Evolutionary conservation across 2,113 vertebrate species (phyloP).

Genomic region (Cyrtonyx montezumae): DNA sequence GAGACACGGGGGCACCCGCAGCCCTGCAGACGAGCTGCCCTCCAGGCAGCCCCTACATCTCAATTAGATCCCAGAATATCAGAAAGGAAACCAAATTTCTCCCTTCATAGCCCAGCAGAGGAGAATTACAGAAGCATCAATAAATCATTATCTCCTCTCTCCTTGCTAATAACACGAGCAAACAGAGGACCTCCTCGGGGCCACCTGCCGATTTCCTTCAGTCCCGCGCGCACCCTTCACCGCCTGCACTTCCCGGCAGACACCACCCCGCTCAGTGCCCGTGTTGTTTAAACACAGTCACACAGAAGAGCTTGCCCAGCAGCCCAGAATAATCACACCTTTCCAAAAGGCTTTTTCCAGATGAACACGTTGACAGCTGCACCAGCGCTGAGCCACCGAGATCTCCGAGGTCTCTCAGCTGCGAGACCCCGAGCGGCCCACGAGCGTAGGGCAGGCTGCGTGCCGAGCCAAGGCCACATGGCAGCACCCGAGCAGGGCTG

Average conservation of each 20-base stretch:
- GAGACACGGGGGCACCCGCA: background rate
- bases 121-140: slow-evolving; percentile 51
- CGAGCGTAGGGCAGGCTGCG: background rate
- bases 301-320: slow-evolving; percentile 53
- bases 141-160: slow-evolving; percentile 47
- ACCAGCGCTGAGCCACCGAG: slow-evolving; percentile 20
- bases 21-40: background rate
- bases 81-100: background rate
- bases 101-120: background rate
- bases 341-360: slow-evolving; percentile 52
- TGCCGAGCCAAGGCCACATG: background rate
- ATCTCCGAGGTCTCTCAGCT: too few relatives aligned
- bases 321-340: slow-evolving; percentile 68
- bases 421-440: too few relatives aligned
- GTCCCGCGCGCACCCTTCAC: background rate
- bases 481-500: background rate
- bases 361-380: slow-evolving; percentile 43
- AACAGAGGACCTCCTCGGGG: slow-evolving; percentile 35
- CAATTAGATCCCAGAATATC: background rate
- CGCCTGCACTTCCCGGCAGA: background rate
- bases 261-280: background rate
- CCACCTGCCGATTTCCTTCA: background rate
- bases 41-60: background rate
- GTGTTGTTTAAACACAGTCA: slow-evolving; percentile 37
- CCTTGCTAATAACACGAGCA: slow-evolving; percentile 15